These are phyloP conservation scores for Doris montereyensis DNA, from an alignment of 2,888 invertebrate genomes.

Conservation along the genomic window DNA sequence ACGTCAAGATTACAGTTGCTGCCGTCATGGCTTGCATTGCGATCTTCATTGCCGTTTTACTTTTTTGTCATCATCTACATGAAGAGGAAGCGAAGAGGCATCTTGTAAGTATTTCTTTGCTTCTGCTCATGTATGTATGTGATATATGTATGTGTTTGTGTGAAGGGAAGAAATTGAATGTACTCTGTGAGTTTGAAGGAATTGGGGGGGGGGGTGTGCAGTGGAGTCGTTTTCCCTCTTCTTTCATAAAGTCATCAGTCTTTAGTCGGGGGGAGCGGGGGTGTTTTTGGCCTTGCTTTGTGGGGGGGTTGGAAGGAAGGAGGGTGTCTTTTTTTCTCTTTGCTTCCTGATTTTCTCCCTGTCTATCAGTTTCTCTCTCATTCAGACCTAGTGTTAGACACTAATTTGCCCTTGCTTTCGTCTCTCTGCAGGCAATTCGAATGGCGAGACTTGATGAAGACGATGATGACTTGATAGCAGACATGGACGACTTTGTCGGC, in stretches of 20 bases:
- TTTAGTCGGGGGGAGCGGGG: no score
- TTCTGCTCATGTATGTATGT: background rate
- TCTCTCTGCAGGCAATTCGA: no score
- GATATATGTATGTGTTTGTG: background rate
- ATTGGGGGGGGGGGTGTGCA: background rate
- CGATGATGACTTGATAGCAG: slow-evolving; percentile 49
- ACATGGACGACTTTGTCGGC: slow-evolving; percentile 51
- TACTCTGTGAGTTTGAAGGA: no score
- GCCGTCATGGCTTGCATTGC: slow-evolving; percentile 53
- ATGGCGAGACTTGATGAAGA: slow-evolving; percentile 50
- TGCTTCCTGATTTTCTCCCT: background rate
- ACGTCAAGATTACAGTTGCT: slow-evolving; percentile 50
- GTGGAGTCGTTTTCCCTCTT: background rate
- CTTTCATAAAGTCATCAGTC: no score
- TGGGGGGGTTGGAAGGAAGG: background rate
- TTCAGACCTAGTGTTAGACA: no score
- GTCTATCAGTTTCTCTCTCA: background rate
- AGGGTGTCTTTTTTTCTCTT: background rate
- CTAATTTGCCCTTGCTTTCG: no score
- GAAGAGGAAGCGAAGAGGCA: slow-evolving; percentile 51
- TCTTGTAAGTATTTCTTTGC: slow-evolving; percentile 48
- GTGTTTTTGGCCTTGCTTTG: background rate
- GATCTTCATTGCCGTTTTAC: slow-evolving; percentile 51
- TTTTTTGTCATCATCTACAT: slow-evolving; percentile 52
- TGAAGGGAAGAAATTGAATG: background rate